Evolutionary conservation across 2,888 invertebrate genomes (phyloP).

Genomic region (Athalia rosae): DNA sequence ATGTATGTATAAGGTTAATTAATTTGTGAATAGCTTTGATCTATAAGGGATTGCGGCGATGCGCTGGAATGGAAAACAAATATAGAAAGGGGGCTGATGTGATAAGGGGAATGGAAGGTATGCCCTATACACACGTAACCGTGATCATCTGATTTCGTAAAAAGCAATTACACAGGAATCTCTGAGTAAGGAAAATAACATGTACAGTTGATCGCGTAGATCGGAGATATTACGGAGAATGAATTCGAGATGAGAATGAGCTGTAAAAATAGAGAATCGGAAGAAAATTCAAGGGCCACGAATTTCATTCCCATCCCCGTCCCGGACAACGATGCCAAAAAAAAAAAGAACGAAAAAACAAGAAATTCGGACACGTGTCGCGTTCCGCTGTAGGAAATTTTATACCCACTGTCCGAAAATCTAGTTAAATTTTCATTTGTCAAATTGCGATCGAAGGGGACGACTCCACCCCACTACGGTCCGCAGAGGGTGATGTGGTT

Average conservation of each 20-base stretch:
- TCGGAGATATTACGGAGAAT: constrained; percentile 52
- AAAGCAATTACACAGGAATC: constrained; percentile 72
- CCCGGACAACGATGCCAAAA: no score
- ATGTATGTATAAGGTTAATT: not conserved
- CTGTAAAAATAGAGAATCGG: not conserved
- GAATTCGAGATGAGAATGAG: not conserved
- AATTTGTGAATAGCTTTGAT: constrained; percentile 37
- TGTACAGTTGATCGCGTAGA: constrained; percentile 60
- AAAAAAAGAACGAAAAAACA: no score
- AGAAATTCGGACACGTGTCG: constrained; percentile 59
- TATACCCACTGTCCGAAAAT: constrained; percentile 54
- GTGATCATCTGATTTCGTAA: constrained; percentile 66
- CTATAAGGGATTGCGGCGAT: constrained; percentile 53
- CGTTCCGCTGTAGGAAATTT: constrained; percentile 50
- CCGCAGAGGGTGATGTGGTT: constrained; percentile 1
- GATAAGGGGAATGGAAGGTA: no score
- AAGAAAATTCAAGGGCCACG: no score
- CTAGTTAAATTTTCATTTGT: constrained; percentile 69
- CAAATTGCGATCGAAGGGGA: constrained; percentile 59
- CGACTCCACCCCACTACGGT: constrained; percentile 50
- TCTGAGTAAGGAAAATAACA: constrained; percentile 54
- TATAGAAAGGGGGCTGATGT: constrained; percentile 21
- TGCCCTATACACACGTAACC: constrained; percentile 49
- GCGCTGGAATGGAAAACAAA: constrained; percentile 67
- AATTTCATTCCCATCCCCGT: no score